These are phyloP conservation scores for Cepphus grylle DNA, from an alignment of 2,113 vertebrate species.

Conservation along the genomic window DNA sequence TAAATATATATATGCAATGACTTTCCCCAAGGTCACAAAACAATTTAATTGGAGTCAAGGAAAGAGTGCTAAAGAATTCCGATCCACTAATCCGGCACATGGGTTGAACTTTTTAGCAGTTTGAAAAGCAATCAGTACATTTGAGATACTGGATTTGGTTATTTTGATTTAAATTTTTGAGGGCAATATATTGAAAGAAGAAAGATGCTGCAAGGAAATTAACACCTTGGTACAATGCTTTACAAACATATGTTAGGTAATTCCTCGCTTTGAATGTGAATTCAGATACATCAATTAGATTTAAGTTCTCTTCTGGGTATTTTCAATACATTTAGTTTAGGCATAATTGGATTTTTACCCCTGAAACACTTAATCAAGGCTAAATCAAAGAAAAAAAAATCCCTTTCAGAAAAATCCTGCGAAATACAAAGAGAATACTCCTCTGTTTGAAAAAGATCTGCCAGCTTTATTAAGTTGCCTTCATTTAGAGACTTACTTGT, in stretches of 20 bases:
- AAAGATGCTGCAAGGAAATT: constrained; percentile 33
- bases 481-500: constrained; percentile 40
- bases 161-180: constrained; percentile 33
- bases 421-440: constrained; percentile 42
- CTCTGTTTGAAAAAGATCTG: constrained; percentile 16
- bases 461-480: constrained; percentile 24
- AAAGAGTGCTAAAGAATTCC: neutral
- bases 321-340: constrained; percentile 52
- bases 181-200: constrained; percentile 28
- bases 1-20: neutral
- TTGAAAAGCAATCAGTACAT: constrained; percentile 14
- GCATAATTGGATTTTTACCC: constrained; percentile 57
- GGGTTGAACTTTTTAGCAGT: neutral
- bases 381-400: constrained; percentile 57
- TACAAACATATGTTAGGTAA: constrained; percentile 43
- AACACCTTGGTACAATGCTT: constrained; percentile 8
- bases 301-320: constrained; percentile 51
- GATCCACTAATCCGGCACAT: neutral
- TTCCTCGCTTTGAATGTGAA: constrained; percentile 45
- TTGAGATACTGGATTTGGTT: neutral
- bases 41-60: neutral
- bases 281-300: constrained; percentile 49
- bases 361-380: constrained; percentile 55
- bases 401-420: neutral
- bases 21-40: neutral